Evolutionary conservation across 2,797 vertebrate genomes (phyloP).

Genomic region (Tarsius wallacei): DNA sequence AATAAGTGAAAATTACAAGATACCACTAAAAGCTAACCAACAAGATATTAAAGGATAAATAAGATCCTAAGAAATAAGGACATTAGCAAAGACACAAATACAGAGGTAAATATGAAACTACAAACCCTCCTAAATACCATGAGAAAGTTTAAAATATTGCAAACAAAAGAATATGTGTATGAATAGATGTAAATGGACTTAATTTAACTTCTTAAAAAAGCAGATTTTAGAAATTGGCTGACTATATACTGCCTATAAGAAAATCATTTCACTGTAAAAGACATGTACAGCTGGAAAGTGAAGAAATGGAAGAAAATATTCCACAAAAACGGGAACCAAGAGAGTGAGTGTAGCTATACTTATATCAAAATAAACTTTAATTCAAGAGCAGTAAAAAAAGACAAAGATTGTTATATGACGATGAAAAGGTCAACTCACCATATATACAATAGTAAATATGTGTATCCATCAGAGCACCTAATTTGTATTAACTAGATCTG

Average conservation of each 20-base stretch:
- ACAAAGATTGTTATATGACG: not conserved
- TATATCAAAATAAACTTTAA: not conserved
- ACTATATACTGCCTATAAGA: not conserved
- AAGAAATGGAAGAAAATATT: not conserved
- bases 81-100: not conserved
- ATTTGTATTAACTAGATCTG: not conserved
- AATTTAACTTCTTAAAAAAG: not conserved
- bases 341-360: not conserved
- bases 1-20: not conserved
- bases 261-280: not conserved
- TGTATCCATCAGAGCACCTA: not conserved
- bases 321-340: not conserved
- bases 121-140: slow-evolving; percentile 12
- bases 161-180: not conserved
- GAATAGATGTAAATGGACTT: not conserved
- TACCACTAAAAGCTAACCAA: not conserved
- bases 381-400: not conserved
- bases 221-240: not conserved
- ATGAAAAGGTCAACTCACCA: not conserved
- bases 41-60: slow-evolving; percentile 31
- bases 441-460: not conserved
- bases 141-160: not conserved
- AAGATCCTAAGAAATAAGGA: not conserved
- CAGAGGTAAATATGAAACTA: not conserved
- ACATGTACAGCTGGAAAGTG: not conserved